A percentile compares a stretch with the other conserved stretches of the same genome.
phyloP scores from a whole-genome alignment of 2,797 vertebrate genomes.

The Anableps anableps region DNA sequence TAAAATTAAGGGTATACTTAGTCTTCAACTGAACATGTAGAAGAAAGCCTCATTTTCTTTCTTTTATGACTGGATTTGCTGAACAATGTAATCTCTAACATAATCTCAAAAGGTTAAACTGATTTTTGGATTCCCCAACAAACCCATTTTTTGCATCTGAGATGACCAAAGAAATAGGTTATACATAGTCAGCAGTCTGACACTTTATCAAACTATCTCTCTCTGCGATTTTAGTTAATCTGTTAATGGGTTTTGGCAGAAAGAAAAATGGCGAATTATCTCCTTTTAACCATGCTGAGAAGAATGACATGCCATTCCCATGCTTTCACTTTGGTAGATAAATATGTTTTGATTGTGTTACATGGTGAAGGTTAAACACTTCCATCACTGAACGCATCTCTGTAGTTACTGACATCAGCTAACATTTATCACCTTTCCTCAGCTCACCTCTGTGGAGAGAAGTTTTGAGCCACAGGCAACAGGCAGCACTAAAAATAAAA shows the following conservation, averaged over 20 bases:
- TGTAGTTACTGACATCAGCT: conserved; percentile 33
- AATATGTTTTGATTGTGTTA: conserved; percentile 34
- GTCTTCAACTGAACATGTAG: too few relatives aligned
- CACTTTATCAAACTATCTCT: conserved; percentile 3
- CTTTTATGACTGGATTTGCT: too few relatives aligned
- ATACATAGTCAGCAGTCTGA: conserved; percentile 5
- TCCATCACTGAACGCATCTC: conserved; percentile 15
- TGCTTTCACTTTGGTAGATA: conserved; percentile 25
- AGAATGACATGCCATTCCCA: conserved; percentile 9
- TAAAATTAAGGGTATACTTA: too few relatives aligned
- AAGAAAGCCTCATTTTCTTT: too few relatives aligned
- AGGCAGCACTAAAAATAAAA: conserved; percentile 1
- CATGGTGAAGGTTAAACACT: conserved; percentile 51
- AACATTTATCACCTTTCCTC: conserved; percentile 24
- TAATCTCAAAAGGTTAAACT: too few relatives aligned
- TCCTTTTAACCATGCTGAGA: conserved; percentile 28
- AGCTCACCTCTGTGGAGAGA: conserved; percentile 4
- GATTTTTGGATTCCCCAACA: too few relatives aligned
- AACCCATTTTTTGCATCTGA: not conserved
- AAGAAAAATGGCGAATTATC: conserved; percentile 33
- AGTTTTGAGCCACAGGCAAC: conserved; percentile 4
- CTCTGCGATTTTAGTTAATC: conserved; percentile 12
- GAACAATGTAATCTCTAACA: too few relatives aligned
- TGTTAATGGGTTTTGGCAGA: conserved; percentile 11
- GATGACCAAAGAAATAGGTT: conserved; percentile 10